Conservation (phyloP, 2,888 invertebrate genomes). For the Agriotes lineatus region DNA sequence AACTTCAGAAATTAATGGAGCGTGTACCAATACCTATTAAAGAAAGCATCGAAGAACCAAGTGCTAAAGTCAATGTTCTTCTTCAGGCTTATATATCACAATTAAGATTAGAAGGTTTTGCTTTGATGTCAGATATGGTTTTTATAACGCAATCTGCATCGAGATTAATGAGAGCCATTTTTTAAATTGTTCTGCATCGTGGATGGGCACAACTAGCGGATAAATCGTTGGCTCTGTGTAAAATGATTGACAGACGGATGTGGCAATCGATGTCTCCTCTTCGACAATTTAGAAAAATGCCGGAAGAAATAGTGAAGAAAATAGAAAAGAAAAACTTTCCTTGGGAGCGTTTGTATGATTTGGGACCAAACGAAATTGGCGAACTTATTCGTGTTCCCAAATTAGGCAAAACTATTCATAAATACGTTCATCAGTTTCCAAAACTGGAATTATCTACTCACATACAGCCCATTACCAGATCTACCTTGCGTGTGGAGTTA, state of each 20-base stretch:
- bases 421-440: constrained; percentile 96
- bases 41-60: constrained; percentile 97
- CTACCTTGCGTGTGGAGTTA: constrained; percentile 93
- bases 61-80: constrained; percentile 95
- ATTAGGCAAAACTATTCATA: constrained; percentile 94
- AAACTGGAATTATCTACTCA: constrained; percentile 96
- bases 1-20: constrained; percentile 93
- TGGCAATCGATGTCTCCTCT: constrained; percentile 99
- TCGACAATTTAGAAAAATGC: constrained; percentile 97
- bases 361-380: constrained; percentile 97
- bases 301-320: constrained; percentile 95
- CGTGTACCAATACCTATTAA: constrained; percentile 99
- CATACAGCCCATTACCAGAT: constrained; percentile 96
- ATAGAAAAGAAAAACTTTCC: constrained; percentile 98
- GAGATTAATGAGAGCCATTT: constrained; percentile 94
- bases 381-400: constrained; percentile 93
- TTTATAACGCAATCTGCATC: constrained; percentile 98
- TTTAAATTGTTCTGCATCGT: constrained; percentile 90
- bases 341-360: constrained; percentile 94
- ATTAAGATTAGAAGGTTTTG: constrained; percentile 97
- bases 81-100: constrained; percentile 99
- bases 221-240: constrained; percentile 94
- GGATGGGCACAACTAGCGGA: constrained; percentile 99
- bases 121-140: constrained; percentile 99
- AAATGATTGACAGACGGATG: constrained; percentile 99